These are phyloP conservation scores for Smittia aterrima DNA, from an alignment of 2,888 invertebrate species.

Conservation along the genomic window DNA sequence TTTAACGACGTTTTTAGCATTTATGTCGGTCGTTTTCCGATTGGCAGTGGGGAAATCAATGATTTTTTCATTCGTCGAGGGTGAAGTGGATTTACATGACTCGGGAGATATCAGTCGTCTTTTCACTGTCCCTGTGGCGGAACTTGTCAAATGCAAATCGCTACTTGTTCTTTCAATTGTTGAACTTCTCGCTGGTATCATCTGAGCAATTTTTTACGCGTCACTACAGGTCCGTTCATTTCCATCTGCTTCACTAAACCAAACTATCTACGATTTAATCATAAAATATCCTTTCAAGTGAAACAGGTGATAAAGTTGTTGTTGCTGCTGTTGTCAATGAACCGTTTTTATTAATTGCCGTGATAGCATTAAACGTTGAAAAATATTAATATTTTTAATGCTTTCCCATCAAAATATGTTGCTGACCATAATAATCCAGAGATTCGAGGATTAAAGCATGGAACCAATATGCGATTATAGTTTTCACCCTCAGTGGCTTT, in stretches of 20 bases:
- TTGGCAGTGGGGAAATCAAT: conserved; percentile 38
- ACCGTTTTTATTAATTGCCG: conserved; percentile 34
- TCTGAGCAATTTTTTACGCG: conserved; percentile 29
- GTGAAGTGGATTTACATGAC: conserved; percentile 36
- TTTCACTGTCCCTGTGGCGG: conserved; percentile 70
- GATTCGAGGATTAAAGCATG: neutral
- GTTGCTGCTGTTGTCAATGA: neutral
- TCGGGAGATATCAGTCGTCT: conserved; percentile 61
- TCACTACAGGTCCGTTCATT: neutral
- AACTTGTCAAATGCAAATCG: conserved; percentile 73
- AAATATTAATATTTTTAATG: conserved; percentile 6
- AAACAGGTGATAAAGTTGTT: conserved; percentile 5
- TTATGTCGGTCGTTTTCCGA: neutral
- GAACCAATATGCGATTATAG: conserved; percentile 18
- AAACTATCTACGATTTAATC: conserved; percentile 3
- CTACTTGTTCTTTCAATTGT: conserved; percentile 47
- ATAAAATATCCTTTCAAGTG: neutral
- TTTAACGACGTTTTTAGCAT: conserved; percentile 2
- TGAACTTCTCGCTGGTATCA: conserved; percentile 20
- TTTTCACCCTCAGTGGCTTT: conserved; percentile 1
- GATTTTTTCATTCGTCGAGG: conserved; percentile 41
- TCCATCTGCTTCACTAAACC: neutral
- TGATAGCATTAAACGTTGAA: neutral
- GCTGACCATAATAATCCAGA: neutral
- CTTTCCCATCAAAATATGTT: neutral